A percentile compares a stretch with the other conserved stretches of the same genome.
Conservation (phyloP, 92 coral and sea anemone species). For the Desmophyllum pertusum region DNA sequence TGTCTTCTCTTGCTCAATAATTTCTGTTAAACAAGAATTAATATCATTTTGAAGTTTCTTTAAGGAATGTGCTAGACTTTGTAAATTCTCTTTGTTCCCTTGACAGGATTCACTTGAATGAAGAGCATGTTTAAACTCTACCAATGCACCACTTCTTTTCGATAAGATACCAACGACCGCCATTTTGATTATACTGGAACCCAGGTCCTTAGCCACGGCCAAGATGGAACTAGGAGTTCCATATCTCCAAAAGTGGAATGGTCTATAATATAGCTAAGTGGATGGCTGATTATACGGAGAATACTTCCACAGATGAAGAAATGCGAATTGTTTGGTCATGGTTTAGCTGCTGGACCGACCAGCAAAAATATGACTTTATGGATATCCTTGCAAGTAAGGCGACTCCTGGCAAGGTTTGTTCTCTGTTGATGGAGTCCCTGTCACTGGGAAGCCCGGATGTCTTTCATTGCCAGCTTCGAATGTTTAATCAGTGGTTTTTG, state of each 20-base stretch:
- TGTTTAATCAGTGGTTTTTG: slow-evolving; percentile 62
- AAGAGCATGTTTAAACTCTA: slow-evolving; percentile 26
- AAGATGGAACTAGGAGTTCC: not conserved
- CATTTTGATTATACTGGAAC: slow-evolving; percentile 12
- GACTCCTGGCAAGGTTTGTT: slow-evolving; percentile 52
- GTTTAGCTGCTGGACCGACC: slow-evolving; percentile 62
- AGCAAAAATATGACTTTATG: slow-evolving; percentile 47
- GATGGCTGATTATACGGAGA: slow-evolving; percentile 2
- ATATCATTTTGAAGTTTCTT: slow-evolving; percentile 37
- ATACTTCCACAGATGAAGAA: slow-evolving; percentile 27
- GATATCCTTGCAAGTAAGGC: slow-evolving; percentile 52
- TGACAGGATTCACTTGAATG: not conserved
- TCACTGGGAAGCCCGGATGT: slow-evolving; percentile 43
- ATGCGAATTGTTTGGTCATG: slow-evolving; percentile 55
- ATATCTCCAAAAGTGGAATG: not conserved
- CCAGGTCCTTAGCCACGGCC: not conserved
- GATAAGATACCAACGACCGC: slow-evolving; percentile 22
- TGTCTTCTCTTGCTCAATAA: slow-evolving; percentile 29
- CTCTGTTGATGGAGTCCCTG: slow-evolving; percentile 51
- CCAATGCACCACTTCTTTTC: not conserved
- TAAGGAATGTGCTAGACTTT: slow-evolving; percentile 1
- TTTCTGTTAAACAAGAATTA: slow-evolving; percentile 39
- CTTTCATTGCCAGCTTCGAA: slow-evolving; percentile 61
- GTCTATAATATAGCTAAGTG: not conserved
- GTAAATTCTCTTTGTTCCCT: slow-evolving; percentile 1